Conservation (phyloP, 2,113 vertebrate genomes). For the Cephalopholis sonnerati region DNA sequence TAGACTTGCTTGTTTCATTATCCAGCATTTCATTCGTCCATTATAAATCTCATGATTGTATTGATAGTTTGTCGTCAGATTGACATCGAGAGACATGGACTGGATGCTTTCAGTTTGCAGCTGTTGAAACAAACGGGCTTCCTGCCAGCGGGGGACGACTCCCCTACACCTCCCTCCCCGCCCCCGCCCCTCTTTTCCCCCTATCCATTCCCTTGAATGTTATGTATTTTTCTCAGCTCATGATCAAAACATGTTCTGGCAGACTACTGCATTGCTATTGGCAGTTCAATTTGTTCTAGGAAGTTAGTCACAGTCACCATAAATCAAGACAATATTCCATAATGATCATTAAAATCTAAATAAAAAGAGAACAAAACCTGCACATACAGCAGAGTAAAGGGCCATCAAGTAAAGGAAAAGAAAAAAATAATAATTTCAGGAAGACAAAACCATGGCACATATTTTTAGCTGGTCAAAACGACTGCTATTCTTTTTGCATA, state of each 20-base stretch:
- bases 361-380: slow-evolving; percentile 68
- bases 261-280: slow-evolving; percentile 77
- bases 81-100: slow-evolving; percentile 33
- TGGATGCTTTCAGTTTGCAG: slow-evolving; percentile 62
- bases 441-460: slow-evolving; percentile 90
- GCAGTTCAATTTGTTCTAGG: slow-evolving; percentile 84
- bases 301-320: slow-evolving; percentile 80
- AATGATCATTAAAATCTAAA: slow-evolving; percentile 71
- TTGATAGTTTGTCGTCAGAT: slow-evolving; percentile 36
- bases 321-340: slow-evolving; percentile 75
- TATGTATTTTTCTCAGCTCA: slow-evolving; percentile 64
- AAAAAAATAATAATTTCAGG: slow-evolving; percentile 76
- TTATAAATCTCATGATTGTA: slow-evolving; percentile 46
- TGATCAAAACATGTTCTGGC: slow-evolving; percentile 64
- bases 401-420: slow-evolving; percentile 63
- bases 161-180: not conserved
- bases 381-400: slow-evolving; percentile 75
- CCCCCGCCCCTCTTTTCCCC: not conserved
- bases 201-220: slow-evolving; percentile 25
- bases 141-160: not conserved
- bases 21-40: slow-evolving; percentile 35
- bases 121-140: slow-evolving; percentile 71
- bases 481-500: slow-evolving; percentile 89
- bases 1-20: slow-evolving; percentile 32
- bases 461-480: slow-evolving; percentile 86